These are phyloP conservation scores for Macaria notata DNA, from an alignment of 2,888 invertebrate species.

Conservation along the genomic window DNA sequence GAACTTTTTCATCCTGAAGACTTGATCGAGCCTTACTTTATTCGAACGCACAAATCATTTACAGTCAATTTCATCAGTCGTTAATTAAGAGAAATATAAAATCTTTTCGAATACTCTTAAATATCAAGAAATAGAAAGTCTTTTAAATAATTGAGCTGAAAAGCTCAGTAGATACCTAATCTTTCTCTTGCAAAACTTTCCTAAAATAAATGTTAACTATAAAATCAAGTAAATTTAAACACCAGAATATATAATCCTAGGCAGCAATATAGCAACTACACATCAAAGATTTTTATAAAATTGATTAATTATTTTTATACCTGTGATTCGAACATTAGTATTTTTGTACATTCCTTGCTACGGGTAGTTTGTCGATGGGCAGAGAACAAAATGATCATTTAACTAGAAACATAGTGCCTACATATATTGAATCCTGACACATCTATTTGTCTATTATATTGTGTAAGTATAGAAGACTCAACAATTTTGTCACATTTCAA, in stretches of 20 bases:
- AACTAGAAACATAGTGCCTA: background rate
- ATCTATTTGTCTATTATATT: background rate
- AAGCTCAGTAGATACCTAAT: no score
- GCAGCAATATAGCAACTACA: no score
- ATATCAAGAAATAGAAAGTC: no score
- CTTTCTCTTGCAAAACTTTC: no score
- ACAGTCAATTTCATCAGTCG: background rate
- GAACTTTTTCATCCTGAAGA: slow-evolving; percentile 10
- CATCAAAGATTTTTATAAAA: no score
- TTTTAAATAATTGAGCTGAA: no score
- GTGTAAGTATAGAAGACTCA: background rate
- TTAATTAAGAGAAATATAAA: background rate
- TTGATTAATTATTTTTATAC: slow-evolving; percentile 45
- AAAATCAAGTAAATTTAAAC: no score
- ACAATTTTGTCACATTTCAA: no score
- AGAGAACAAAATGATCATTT: slow-evolving; percentile 28
- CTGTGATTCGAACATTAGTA: slow-evolving; percentile 73
- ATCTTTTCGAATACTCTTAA: slow-evolving; percentile 1
- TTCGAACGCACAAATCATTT: slow-evolving; percentile 9
- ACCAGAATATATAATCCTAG: no score
- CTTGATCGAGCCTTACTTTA: slow-evolving; percentile 10
- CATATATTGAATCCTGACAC: background rate
- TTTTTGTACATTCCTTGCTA: slow-evolving; percentile 79
- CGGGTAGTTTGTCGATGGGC: slow-evolving; percentile 59
- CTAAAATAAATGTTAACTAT: no score